Base-by-base conservation (phyloP, 2,888 invertebrate genomes). In the Magallana nippona region DNA sequence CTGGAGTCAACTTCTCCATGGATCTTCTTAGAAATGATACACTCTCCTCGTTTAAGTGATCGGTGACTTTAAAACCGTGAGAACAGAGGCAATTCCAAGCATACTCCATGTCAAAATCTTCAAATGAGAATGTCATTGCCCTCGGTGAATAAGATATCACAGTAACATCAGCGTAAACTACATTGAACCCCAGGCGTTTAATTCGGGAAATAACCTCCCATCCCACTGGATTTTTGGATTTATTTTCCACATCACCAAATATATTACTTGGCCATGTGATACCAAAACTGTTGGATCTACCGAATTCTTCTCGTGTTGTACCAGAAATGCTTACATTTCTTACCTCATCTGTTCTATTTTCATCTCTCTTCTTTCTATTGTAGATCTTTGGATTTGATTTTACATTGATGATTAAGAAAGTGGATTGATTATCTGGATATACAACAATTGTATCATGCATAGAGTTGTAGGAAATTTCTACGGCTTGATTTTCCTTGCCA, bases 1-100 rank as follows among this genome's bases (percentile, higher is more conserved):
- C 62, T 63, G 81, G 44, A 11, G n/a, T 62, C 55, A 62, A 3
- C 10, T 13, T 27, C 8, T 32, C 13, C 11, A 13, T 27, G 1
- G 2, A 32, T 13, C 71, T 5, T 27, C 32, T 27, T 11, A 13
- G 22, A 71, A 71, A 10, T 55, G 19, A 22, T 13, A 63, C 19
- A 22, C 19, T 17, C 13, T 79, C 22, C 17, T 55, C 32, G 32
- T 11, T 78, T 15, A 19, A 10, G 56, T 60, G 10, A 27, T 83
- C 83, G 56, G 57, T 79, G 11, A 83, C 60, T 80, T 80, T 79
- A n/a, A 71, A 80, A 3, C 83, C 83, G 1, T 58, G 63, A n/a
- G 79, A 71, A 1, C 55, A 27, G 1, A 83, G 22, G 62, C 79
- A 71, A 22, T 80, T 60, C 83, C 83, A 83, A n/a, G 83, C 79